Conservation (phyloP, 2,113 vertebrate genomes). For the Mobula birostris region DNA sequence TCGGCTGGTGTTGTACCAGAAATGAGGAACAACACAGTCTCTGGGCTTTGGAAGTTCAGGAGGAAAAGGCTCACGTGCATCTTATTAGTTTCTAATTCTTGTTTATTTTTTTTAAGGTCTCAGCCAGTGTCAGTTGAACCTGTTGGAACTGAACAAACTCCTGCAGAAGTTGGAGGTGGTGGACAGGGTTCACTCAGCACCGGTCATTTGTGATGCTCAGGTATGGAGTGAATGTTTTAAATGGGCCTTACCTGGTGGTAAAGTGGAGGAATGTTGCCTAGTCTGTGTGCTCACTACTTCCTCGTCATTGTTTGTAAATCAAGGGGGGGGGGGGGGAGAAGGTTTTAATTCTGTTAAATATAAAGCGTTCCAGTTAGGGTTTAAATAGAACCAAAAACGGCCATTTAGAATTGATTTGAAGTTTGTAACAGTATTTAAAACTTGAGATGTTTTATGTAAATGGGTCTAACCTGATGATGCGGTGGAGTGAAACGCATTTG, state of each 20-base stretch:
- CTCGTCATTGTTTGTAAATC: too few relatives aligned
- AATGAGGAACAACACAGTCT: not conserved
- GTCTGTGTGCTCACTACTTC: too few relatives aligned
- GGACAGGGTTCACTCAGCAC: conserved; percentile 64
- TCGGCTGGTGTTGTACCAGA: not conserved
- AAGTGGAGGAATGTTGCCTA: not conserved
- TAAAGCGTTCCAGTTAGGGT: too few relatives aligned
- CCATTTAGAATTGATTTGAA: not conserved
- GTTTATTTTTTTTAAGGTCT: conserved; percentile 57
- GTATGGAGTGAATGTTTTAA: conserved; percentile 39
- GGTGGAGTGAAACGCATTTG: too few relatives aligned
- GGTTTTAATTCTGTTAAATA: too few relatives aligned
- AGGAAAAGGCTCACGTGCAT: accelerated
- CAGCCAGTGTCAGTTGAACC: conserved; percentile 67
- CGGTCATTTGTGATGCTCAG: conserved; percentile 67
- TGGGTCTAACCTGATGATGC: too few relatives aligned
- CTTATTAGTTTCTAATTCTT: not conserved
- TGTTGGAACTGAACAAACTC: conserved; percentile 70
- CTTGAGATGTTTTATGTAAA: not conserved
- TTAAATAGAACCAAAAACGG: not conserved
- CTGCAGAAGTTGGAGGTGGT: conserved; percentile 73
- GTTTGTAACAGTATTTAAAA: not conserved
- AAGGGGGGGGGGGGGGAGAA: too few relatives aligned
- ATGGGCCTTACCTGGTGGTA: not conserved
- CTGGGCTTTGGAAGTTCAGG: conserved; percentile 31